A percentile compares a stretch with the other conserved stretches of the same genome.
Conservation (phyloP, 2,113 vertebrate genomes). For the Leptosomus discolor region DNA sequence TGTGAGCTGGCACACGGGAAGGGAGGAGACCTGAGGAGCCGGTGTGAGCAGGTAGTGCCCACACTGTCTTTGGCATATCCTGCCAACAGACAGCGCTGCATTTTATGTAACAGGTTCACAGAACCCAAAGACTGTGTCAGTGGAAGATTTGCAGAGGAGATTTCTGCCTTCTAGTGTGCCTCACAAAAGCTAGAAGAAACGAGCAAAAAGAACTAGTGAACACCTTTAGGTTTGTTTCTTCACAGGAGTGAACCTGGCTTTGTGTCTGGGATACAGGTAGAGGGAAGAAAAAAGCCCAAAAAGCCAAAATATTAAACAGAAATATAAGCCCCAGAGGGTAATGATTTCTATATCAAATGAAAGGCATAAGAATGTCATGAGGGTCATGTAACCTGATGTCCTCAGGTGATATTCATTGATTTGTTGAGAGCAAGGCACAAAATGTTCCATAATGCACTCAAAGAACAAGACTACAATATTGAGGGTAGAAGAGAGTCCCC, state of each 20-base stretch:
- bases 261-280: neutral
- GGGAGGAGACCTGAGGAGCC: neutral
- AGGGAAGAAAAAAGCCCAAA: neutral
- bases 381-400: neutral
- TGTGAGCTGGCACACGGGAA: neutral
- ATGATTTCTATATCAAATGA: neutral
- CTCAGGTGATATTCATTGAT: neutral
- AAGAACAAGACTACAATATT: neutral
- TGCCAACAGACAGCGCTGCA: neutral
- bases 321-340: neutral
- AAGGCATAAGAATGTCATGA: neutral
- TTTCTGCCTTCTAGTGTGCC: neutral
- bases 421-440: neutral
- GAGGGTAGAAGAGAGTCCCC: neutral
- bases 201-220: neutral
- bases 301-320: neutral
- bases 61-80: accelerated
- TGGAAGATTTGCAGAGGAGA: neutral
- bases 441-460: neutral
- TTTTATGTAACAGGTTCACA: neutral
- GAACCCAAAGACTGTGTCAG: neutral
- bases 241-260: neutral
- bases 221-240: neutral
- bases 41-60: too few relatives aligned
- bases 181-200: neutral